These are phyloP conservation scores for Marmota flaviventris DNA, from an alignment of 2,113 vertebrate genomes.

Conservation along the genomic window DNA sequence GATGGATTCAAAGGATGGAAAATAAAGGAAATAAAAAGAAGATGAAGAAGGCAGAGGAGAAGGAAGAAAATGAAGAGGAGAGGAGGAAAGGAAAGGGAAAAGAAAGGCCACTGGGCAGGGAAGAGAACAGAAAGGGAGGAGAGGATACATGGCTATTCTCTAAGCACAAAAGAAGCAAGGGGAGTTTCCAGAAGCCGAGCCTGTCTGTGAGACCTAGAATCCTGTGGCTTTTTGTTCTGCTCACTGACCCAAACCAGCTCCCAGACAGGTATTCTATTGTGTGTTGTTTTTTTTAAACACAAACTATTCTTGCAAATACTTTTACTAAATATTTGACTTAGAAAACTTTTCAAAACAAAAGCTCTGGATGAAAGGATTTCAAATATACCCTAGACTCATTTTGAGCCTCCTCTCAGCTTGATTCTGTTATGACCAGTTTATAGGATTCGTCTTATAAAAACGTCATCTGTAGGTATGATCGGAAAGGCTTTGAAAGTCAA, in stretches of 20 bases:
- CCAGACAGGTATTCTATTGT: neutral
- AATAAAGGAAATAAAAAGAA: neutral
- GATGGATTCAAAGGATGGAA: neutral
- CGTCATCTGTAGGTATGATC: neutral
- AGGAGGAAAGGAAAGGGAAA: neutral
- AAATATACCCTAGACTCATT: neutral
- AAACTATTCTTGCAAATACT: conserved; percentile 23
- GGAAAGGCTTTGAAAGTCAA: conserved; percentile 8
- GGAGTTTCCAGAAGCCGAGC: neutral
- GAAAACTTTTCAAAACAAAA: neutral
- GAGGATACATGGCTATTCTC: neutral
- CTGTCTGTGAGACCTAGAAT: neutral
- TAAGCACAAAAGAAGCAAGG: neutral
- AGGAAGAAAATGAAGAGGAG: neutral
- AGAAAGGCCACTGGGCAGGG: neutral
- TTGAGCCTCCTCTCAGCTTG: neutral
- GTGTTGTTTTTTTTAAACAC: neutral
- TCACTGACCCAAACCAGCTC: neutral
- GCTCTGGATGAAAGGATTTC: neutral
- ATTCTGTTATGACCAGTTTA: neutral
- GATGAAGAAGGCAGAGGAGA: neutral
- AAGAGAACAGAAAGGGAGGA: too few species aligned
- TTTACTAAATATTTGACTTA: conserved; percentile 13
- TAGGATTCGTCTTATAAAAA: neutral
- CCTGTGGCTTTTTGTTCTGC: neutral